Evolutionary conservation across 2,888 invertebrate species (phyloP).

Genomic region (Drosophila conformis): DNA sequence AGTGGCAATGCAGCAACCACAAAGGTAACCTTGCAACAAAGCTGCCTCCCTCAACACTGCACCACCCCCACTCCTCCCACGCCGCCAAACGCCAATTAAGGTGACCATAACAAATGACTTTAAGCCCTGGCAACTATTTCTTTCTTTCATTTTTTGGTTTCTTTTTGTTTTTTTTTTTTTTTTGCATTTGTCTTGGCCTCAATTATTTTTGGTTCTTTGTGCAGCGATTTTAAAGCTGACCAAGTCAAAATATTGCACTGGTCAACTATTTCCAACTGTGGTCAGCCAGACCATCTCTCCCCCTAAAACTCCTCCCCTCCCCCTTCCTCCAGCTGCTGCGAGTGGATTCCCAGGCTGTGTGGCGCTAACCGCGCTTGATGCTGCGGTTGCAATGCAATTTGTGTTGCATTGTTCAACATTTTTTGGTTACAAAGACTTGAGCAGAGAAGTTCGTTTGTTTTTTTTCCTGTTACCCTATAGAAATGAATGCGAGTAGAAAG

Average conservation of each 20-base stretch:
- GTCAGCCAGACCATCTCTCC: constrained; percentile 29
- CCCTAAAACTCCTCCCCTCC: neutral
- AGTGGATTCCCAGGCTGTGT: neutral
- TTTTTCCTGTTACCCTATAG: constrained; percentile 11
- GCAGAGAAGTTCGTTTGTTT: constrained; percentile 10
- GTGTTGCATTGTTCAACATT: constrained; percentile 73
- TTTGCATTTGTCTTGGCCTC: constrained; percentile 24
- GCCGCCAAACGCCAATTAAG: constrained; percentile 45
- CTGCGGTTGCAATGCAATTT: constrained; percentile 72
- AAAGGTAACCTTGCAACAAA: neutral
- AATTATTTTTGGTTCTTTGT: constrained; percentile 21
- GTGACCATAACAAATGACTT: constrained; percentile 49
- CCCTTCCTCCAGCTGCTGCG: neutral
- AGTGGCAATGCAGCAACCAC: constrained; percentile 8
- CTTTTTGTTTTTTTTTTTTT: neutral
- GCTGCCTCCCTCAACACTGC: neutral
- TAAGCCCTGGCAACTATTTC: constrained; percentile 9
- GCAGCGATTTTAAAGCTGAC: constrained; percentile 60
- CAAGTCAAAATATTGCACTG: constrained; percentile 75
- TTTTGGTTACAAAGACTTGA: constrained; percentile 37
- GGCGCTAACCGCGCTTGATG: constrained; percentile 63
- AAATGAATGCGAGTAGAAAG: neutral
- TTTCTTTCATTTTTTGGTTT: constrained; percentile 1
- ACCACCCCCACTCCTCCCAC: neutral
- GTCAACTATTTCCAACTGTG: constrained; percentile 72